Evolutionary conservation across 2,888 invertebrate species (phyloP), one percentile per base, ranked within the genome.

Genomic region (Orgyia antiqua): DNA sequence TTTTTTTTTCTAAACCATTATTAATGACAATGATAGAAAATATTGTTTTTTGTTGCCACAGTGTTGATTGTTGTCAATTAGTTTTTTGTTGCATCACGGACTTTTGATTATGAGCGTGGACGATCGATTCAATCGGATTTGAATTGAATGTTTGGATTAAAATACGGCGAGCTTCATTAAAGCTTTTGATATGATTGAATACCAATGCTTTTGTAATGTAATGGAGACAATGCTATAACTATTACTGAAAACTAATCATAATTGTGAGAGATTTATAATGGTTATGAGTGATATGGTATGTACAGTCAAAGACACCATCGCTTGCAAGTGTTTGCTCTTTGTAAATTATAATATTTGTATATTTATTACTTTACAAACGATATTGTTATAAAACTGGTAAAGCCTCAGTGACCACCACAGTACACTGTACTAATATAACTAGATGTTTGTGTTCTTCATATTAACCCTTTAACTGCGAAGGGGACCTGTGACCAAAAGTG

Each of bases 1-100:
- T 82, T 82, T 84, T 78, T 84, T 80, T 69, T 70, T 23, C 23
- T 23, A 23, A 76, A 77, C 69, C 58, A 79, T 83, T 78, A 82
- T 77, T 78, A 83, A 80, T 82, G 78, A 80, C 82, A 83, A 78
- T 79, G 76, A 78, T 80, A 83, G 77, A 78, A 82, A 80, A 79
- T 76, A 79, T 79, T 76, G 72, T 82, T 82, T 79, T 79, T 83
- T 82, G 68, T 74, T 73, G 64, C 70, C 70, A 68, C 70, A 70
- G 58, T 74, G 75, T 76, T 80, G 83, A 82, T 84, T 82, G 80
- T 80, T 79, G 79, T 82, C 84, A 83, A 80, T 84, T 83, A 79
- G 73, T 74, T 82, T 82, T 82, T 80, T 82, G 75, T 76, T 67
- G 58, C 56, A 61, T 59, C 67, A 61, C 51, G 55, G 53, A 60